Conservation (phyloP, 2,888 invertebrate species). For the Cremastinae sp. region DNA sequence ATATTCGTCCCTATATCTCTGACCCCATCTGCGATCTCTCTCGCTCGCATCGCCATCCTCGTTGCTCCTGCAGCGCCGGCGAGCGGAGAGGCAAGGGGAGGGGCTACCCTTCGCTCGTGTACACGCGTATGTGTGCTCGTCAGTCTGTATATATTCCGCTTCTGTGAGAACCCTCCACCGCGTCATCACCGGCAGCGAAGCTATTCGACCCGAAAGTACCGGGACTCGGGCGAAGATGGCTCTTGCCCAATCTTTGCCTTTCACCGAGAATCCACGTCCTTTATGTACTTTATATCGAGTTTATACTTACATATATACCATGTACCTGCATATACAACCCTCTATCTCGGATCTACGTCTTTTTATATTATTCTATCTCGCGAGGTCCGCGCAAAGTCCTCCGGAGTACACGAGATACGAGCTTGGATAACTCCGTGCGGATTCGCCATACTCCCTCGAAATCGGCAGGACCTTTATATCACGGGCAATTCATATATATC, state of each 20-base stretch:
- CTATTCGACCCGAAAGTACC: conserved; percentile 57
- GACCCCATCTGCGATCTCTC: conserved; percentile 19
- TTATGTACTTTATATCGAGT: conserved; percentile 7
- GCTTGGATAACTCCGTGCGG: too few relatives aligned
- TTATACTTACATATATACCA: conserved; percentile 13
- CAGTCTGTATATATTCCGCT: conserved; percentile 15
- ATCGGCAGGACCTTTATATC: too few relatives aligned
- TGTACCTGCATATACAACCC: neutral
- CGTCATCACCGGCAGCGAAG: conserved; percentile 65
- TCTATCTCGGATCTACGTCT: conserved; percentile 15
- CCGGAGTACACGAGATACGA: conserved; percentile 42
- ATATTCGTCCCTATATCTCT: conserved; percentile 55
- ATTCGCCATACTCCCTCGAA: too few relatives aligned
- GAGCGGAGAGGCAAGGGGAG: conserved; percentile 72
- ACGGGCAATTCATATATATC: neutral
- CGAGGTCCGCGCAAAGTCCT: conserved; percentile 41
- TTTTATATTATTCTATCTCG: conserved; percentile 27
- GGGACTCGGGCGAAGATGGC: conserved; percentile 57
- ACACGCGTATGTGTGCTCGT: conserved; percentile 55
- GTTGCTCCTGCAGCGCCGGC: conserved; percentile 64
- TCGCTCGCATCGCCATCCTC: conserved; percentile 21
- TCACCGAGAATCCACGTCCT: conserved; percentile 38
- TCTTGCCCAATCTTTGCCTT: conserved; percentile 58
- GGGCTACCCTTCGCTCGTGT: conserved; percentile 31
- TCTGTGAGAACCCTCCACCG: conserved; percentile 55